phyloP scores from a whole-genome alignment of 2,797 vertebrate species.

The Ibycter americanus region DNA sequence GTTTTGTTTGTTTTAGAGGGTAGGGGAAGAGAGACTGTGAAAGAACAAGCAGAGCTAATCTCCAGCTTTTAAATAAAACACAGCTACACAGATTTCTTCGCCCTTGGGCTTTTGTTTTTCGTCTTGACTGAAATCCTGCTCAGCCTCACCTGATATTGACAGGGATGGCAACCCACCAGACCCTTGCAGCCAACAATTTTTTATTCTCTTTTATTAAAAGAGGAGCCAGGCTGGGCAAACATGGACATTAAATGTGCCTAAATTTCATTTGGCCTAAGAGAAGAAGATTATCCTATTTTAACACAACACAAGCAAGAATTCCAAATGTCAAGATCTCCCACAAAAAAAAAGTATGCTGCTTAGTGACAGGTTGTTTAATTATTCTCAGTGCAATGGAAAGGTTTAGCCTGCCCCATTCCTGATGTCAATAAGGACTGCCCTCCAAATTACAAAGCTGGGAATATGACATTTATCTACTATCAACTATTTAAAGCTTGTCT shows the following conservation, averaged over 20 bases:
- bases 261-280: slow-evolving; percentile 46
- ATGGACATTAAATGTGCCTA: slow-evolving; percentile 23
- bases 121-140: slow-evolving; percentile 59
- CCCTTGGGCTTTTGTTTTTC: slow-evolving; percentile 57
- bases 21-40: slow-evolving; percentile 17
- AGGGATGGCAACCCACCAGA: slow-evolving; percentile 50
- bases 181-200: slow-evolving; percentile 19
- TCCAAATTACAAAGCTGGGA: neutral
- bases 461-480: neutral
- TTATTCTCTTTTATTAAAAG: slow-evolving; percentile 27
- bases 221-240: slow-evolving; percentile 12
- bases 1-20: slow-evolving; percentile 63
- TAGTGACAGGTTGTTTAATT: slow-evolving; percentile 32
- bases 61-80: slow-evolving; percentile 54
- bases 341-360: slow-evolving; percentile 11
- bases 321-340: slow-evolving; percentile 32
- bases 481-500: neutral
- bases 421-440: slow-evolving; percentile 3
- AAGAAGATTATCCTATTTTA: slow-evolving; percentile 56
- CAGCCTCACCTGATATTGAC: slow-evolving; percentile 58
- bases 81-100: slow-evolving; percentile 40
- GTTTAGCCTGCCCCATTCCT: neutral
- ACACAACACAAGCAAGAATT: slow-evolving; percentile 41
- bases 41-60: slow-evolving; percentile 58
- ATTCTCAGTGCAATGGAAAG: slow-evolving; percentile 6